These are phyloP conservation scores for Pangasius krempfi DNA, from an alignment of 2,797 vertebrate genomes.

Conservation along the genomic window DNA sequence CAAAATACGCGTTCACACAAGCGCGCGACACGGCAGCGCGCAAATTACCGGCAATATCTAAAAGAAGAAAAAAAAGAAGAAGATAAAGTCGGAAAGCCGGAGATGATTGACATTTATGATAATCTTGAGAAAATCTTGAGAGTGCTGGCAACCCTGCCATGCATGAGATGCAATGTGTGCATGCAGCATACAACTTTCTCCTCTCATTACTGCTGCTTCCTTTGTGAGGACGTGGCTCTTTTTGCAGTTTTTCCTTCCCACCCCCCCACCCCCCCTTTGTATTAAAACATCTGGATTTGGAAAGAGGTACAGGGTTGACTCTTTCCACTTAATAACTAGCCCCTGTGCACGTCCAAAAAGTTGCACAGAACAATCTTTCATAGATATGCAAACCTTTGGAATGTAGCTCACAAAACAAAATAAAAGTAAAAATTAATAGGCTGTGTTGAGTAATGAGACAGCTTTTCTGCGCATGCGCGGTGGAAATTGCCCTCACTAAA, in stretches of 20 bases:
- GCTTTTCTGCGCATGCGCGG: conserved; percentile 14
- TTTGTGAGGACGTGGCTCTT: conserved; percentile 56
- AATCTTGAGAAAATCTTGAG: background rate
- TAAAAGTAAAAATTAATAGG: background rate
- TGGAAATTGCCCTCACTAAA: background rate
- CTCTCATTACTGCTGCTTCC: conserved; percentile 18
- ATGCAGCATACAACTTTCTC: conserved; percentile 9
- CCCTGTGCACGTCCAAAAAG: background rate
- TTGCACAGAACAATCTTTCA: background rate
- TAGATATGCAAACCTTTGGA: background rate
- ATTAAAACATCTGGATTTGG: conserved; percentile 49
- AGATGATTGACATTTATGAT: background rate
- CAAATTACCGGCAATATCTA: background rate
- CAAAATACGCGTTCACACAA: background rate
- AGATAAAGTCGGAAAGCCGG: background rate
- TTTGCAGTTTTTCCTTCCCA: background rate
- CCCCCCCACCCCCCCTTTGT: background rate
- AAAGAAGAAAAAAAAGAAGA: background rate
- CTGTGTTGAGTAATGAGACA: background rate
- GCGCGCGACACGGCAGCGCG: conserved; percentile 14
- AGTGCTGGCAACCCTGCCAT: background rate
- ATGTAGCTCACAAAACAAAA: background rate
- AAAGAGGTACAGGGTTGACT: background rate
- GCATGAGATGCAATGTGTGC: conserved; percentile 26
- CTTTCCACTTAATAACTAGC: background rate